Percentiles rank a stretch among this genome's conserved stretches.
Conservation (phyloP, 1,140 invertebrate species). For the Myzus persicae region DNA sequence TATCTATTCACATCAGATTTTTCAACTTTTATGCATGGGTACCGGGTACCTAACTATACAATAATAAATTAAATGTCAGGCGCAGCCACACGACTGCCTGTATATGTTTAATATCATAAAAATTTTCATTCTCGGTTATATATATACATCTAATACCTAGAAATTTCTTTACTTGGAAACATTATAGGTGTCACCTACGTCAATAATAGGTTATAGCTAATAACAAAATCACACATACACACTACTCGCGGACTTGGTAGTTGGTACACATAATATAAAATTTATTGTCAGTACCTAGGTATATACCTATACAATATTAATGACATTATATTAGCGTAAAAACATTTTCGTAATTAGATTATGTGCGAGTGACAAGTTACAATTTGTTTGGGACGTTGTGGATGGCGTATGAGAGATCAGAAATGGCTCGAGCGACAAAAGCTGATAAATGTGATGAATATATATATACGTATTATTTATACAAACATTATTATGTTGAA, state of each 20-base stretch:
- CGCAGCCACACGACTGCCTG: not conserved
- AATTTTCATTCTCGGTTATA: not conserved
- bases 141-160: not conserved
- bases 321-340: not conserved
- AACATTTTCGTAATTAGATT: slow-evolving; percentile 23
- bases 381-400: not conserved
- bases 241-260: too few relatives aligned
- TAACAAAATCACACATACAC: not conserved
- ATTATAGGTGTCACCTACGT: not conserved
- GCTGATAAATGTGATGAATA: not conserved
- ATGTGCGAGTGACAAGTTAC: not conserved
- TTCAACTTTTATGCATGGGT: not conserved
- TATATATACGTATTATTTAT: not conserved
- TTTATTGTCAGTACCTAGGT: not conserved
- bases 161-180: not conserved
- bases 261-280: not conserved
- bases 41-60: not conserved
- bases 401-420: not conserved
- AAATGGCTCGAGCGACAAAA: slow-evolving; percentile 10
- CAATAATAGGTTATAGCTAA: too few relatives aligned
- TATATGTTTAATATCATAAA: not conserved
- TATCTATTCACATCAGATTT: not conserved
- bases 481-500: slow-evolving; percentile 29
- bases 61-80: not conserved
- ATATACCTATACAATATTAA: not conserved